Conservation (phyloP, 2,888 invertebrate genomes). For the Chloroclystis v-ata region DNA sequence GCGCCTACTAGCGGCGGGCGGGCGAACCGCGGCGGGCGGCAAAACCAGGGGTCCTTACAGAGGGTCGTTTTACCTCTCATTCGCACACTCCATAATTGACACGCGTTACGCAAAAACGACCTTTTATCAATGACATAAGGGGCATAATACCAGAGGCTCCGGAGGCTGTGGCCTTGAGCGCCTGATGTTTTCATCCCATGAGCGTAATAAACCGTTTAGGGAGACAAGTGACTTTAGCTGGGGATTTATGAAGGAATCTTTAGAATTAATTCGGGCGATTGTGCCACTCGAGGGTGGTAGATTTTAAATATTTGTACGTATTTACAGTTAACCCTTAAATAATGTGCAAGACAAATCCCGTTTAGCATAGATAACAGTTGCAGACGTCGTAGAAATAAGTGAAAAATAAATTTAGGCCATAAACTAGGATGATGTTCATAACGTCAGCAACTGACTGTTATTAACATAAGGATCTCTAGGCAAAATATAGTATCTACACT, state of each 20-base stretch:
- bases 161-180: slow-evolving; percentile 66
- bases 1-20: slow-evolving; percentile 64
- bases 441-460: no score
- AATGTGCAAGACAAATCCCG: no score
- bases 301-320: slow-evolving; percentile 3
- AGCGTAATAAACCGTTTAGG: slow-evolving; percentile 75
- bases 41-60: slow-evolving; percentile 6
- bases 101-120: slow-evolving; percentile 68
- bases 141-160: slow-evolving; percentile 47
- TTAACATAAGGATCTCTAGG: no score
- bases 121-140: slow-evolving; percentile 74
- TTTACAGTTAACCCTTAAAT: background rate
- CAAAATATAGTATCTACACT: no score
- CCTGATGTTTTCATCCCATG: slow-evolving; percentile 75
- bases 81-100: slow-evolving; percentile 59
- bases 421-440: no score
- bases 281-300: slow-evolving; percentile 35
- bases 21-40: slow-evolving; percentile 14
- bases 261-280: slow-evolving; percentile 69
- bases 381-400: no score
- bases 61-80: slow-evolving; percentile 49
- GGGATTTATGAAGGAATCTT: slow-evolving; percentile 72
- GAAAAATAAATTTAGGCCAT: no score
- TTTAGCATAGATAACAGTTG: no score
- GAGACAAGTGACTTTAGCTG: slow-evolving; percentile 68